Evolutionary conservation across 1,140 invertebrate genomes (phyloP).

Genomic region (Drosophila athabasca): DNA sequence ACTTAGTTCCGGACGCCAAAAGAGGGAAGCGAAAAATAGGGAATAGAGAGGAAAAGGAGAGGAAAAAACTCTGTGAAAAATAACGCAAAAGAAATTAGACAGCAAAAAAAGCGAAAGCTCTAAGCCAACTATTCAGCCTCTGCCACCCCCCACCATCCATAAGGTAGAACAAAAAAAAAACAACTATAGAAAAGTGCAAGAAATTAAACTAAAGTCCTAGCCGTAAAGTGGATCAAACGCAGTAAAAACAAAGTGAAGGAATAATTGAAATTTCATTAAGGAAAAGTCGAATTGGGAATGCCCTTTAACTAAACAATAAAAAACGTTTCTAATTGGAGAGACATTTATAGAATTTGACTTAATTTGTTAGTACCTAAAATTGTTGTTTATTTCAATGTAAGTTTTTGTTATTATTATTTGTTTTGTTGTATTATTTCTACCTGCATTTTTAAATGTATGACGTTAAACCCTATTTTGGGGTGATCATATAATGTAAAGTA

Average conservation of each 20-base stretch:
- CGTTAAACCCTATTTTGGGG: too few species aligned
- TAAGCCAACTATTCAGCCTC: constrained; percentile 42
- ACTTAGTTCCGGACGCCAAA: constrained; percentile 63
- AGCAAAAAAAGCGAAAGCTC: constrained; percentile 69
- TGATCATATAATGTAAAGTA: too few species aligned
- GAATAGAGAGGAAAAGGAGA: constrained; percentile 9
- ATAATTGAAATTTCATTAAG: constrained; percentile 12
- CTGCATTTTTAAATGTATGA: too few species aligned
- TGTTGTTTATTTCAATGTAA: too few species aligned
- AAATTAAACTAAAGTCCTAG: constrained; percentile 80
- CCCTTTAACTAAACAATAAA: constrained; percentile 1
- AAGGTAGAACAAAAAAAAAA: constrained; percentile 24
- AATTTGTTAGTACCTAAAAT: too few species aligned
- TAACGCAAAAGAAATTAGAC: constrained; percentile 76
- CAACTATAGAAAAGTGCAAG: constrained; percentile 58
- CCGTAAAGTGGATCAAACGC: constrained; percentile 75
- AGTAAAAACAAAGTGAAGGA: constrained; percentile 36
- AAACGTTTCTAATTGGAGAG: too few species aligned
- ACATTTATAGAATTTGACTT: too few species aligned
- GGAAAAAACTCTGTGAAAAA: constrained; percentile 71
- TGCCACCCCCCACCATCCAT: constrained; percentile 5
- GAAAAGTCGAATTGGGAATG: neutral
- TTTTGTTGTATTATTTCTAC: too few species aligned
- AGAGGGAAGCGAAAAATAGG: constrained; percentile 22
- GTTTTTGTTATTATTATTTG: too few species aligned